A percentile compares a stretch with the other conserved stretches of the same genome.
These are phyloP conservation scores for Spermophilus dauricus DNA, from an alignment of 2,113 vertebrate genomes.

Conservation along the genomic window DNA sequence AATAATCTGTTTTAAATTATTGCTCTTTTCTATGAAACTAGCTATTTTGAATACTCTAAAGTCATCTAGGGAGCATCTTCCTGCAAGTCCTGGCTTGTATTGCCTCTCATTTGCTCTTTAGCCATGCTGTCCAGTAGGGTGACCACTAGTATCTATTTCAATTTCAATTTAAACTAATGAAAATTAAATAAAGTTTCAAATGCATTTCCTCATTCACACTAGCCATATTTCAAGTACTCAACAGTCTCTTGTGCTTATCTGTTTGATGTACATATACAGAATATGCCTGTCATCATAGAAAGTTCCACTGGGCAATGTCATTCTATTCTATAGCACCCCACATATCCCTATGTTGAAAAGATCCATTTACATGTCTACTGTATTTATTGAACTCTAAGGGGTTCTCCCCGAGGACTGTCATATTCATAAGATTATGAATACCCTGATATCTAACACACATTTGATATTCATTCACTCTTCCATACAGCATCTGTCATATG, in stretches of 20 bases:
- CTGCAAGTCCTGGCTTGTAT: not conserved
- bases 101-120: not conserved
- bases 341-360: not conserved
- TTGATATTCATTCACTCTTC: not conserved
- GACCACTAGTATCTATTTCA: not conserved
- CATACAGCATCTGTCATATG: not conserved
- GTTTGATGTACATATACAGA: not conserved
- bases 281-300: not conserved
- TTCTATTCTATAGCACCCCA: not conserved
- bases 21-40: not conserved
- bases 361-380: not conserved
- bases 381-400: not conserved
- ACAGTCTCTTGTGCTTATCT: accelerated
- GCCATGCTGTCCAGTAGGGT: accelerated
- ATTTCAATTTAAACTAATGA: not conserved
- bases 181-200: not conserved
- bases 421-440: not conserved
- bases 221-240: not conserved
- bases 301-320: accelerated
- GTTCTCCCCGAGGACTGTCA: not conserved
- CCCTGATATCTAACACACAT: not conserved
- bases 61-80: not conserved
- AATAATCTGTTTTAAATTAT: not conserved
- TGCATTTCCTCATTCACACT: not conserved
- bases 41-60: not conserved